phyloP scores from a whole-genome alignment of 2,113 vertebrate species.

The Ellobius talpinus region DNA sequence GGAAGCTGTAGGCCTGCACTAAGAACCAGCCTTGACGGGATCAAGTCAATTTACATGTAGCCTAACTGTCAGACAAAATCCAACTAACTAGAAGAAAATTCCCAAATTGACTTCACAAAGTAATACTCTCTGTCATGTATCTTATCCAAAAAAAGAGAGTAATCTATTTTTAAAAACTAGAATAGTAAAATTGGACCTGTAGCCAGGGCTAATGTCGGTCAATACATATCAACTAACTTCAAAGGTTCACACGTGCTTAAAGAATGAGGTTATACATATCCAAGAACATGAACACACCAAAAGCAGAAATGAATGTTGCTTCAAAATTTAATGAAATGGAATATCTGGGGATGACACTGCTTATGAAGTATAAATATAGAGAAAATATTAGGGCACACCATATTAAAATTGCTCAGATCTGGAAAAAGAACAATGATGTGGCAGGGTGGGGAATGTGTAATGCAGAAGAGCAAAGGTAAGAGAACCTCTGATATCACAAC shows the following conservation, averaged over 20 bases:
- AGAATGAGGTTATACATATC: neutral
- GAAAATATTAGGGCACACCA: neutral
- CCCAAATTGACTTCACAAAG: neutral
- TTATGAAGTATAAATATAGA: slow-evolving; percentile 9
- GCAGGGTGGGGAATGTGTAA: neutral
- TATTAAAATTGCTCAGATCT: neutral
- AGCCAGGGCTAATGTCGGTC: neutral
- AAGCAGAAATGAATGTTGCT: neutral
- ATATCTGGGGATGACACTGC: neutral
- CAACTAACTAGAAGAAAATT: slow-evolving; percentile 45
- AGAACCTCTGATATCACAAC: neutral
- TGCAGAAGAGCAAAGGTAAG: neutral
- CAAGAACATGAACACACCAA: slow-evolving; percentile 30
- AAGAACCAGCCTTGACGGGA: slow-evolving; percentile 24
- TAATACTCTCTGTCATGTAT: neutral
- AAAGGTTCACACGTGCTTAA: neutral
- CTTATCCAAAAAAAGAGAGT: slow-evolving; percentile 31
- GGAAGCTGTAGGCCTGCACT: neutral
- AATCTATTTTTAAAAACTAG: neutral
- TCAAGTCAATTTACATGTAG: neutral
- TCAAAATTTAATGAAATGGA: neutral
- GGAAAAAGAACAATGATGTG: neutral
- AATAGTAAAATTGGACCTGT: neutral
- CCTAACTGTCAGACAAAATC: slow-evolving; percentile 22
- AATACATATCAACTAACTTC: slow-evolving; percentile 20